These are phyloP conservation scores for Podilymbus podiceps DNA, from an alignment of 2,113 vertebrate species.

Conservation along the genomic window DNA sequence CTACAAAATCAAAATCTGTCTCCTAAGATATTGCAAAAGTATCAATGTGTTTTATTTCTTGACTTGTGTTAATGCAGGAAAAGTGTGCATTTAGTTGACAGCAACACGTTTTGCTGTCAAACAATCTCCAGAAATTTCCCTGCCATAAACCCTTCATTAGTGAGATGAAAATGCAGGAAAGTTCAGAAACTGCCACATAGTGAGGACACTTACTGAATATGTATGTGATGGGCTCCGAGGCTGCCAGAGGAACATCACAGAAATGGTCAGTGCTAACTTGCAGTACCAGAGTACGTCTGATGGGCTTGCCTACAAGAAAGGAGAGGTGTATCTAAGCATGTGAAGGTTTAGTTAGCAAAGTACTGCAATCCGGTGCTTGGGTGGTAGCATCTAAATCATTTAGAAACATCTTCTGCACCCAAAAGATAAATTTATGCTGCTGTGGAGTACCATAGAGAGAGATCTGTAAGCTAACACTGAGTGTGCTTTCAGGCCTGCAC, in stretches of 20 bases:
- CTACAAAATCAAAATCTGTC: neutral
- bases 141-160: neutral
- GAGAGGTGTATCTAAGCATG: neutral
- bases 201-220: neutral
- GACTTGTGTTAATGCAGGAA: neutral
- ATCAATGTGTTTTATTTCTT: neutral
- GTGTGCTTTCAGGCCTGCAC: neutral
- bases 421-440: neutral
- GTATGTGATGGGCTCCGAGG: fast-evolving
- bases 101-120: neutral
- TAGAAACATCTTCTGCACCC: neutral
- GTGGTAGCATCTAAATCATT: neutral
- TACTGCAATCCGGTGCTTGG: neutral
- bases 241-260: neutral
- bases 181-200: neutral
- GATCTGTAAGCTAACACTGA: neutral
- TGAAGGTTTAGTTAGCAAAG: neutral
- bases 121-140: neutral
- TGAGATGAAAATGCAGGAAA: neutral
- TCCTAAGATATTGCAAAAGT: neutral
- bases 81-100: neutral
- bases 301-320: neutral
- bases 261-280: neutral
- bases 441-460: neutral
- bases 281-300: neutral